Conservation (phyloP, 2,797 vertebrate species). For the Periparus ater region DNA sequence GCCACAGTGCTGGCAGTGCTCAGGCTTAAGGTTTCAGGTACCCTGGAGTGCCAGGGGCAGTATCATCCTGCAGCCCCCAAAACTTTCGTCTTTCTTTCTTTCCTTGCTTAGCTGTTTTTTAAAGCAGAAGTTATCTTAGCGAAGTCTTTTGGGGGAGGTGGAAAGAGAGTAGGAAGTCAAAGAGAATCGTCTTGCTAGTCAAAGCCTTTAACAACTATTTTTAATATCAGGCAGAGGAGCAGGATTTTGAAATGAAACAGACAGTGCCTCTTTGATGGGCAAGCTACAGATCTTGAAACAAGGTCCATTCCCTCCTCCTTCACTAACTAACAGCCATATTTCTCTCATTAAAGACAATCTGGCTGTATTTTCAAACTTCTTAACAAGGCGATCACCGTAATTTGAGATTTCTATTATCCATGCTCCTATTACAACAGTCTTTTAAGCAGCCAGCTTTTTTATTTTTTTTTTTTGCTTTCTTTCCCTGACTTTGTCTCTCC, state of each 20-base stretch:
- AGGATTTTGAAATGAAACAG: conserved; percentile 75
- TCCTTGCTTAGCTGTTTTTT: conserved; percentile 17
- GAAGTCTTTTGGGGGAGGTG: conserved; percentile 54
- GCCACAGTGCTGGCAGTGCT: rapidly evolving
- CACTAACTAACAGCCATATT: conserved; percentile 76
- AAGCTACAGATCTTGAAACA: conserved; percentile 75
- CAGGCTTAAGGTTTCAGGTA: background rate
- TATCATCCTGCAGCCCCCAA: background rate
- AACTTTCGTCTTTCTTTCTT: conserved; percentile 40
- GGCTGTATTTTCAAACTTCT: conserved; percentile 74
- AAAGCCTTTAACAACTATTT: conserved; percentile 77
- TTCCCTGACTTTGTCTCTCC: conserved; percentile 82
- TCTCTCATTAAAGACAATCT: conserved; percentile 80
- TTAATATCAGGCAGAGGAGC: conserved; percentile 75
- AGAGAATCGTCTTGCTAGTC: conserved; percentile 71
- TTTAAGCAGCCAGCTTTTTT: conserved; percentile 52
- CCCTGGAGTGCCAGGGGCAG: background rate
- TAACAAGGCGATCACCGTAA: conserved; percentile 77
- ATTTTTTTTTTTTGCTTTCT: conserved; percentile 55
- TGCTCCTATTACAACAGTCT: conserved; percentile 76
- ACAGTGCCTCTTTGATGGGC: conserved; percentile 63
- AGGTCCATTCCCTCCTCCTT: conserved; percentile 75
- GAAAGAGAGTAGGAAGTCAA: conserved; percentile 67
- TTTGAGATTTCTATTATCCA: conserved; percentile 82
- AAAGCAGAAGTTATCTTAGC: conserved; percentile 51